Conservation (phyloP, 2,113 vertebrate species). For the Phasianus colchicus region DNA sequence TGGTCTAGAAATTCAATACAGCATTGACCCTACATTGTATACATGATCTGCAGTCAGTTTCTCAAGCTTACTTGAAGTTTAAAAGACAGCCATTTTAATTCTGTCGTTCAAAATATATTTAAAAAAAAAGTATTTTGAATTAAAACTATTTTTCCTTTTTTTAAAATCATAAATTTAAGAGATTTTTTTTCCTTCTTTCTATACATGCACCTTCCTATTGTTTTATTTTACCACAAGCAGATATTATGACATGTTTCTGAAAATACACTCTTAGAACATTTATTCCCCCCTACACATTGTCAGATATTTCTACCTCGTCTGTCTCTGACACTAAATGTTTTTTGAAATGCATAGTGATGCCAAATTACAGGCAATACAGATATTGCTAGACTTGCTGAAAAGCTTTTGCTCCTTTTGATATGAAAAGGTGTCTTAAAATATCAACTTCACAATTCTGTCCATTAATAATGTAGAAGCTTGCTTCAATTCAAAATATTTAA, state of each 20-base stretch:
- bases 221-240: not conserved
- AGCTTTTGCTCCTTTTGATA: not conserved
- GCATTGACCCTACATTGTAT: slow-evolving; percentile 91
- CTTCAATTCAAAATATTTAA: not conserved
- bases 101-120: not conserved
- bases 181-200: not conserved
- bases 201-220: accelerated
- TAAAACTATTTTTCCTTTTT: not conserved
- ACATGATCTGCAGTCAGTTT: slow-evolving; percentile 79
- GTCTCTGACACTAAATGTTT: not conserved
- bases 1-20: slow-evolving; percentile 96
- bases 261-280: not conserved
- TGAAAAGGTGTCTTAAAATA: not conserved
- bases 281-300: not conserved
- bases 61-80: slow-evolving; percentile 73
- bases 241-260: not conserved
- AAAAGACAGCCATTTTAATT: slow-evolving; percentile 64
- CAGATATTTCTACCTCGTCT: not conserved
- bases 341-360: not conserved
- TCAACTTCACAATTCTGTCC: not conserved
- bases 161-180: not conserved
- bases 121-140: not conserved
- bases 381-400: not conserved
- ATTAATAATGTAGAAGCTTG: not conserved
- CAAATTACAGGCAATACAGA: not conserved